Evolutionary conservation across 2,888 invertebrate species (phyloP).

Genomic region (Cryptophagus acutangulus): DNA sequence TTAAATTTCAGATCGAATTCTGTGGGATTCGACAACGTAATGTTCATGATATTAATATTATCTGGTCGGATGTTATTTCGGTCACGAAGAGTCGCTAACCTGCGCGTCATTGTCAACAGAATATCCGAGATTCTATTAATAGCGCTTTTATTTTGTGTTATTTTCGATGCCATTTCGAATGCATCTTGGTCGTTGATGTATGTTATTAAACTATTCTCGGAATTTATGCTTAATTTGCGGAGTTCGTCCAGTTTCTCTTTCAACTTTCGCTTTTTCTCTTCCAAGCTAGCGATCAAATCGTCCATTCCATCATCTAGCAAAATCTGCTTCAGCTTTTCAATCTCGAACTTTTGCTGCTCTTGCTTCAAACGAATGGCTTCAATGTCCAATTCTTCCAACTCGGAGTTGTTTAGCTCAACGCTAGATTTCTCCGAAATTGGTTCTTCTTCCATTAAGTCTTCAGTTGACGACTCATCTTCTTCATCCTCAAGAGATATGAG

Average conservation of each 20-base stretch:
- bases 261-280: slow-evolving; percentile 42
- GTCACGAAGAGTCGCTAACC: slow-evolving; percentile 43
- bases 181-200: slow-evolving; percentile 43
- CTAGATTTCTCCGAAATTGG: slow-evolving; percentile 28
- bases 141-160: slow-evolving; percentile 39
- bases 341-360: slow-evolving; percentile 35
- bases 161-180: slow-evolving; percentile 38
- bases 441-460: slow-evolving; percentile 20
- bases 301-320: slow-evolving; percentile 44
- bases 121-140: slow-evolving; percentile 45
- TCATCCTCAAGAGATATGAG: slow-evolving; percentile 20
- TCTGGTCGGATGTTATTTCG: slow-evolving; percentile 43
- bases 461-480: slow-evolving; percentile 11
- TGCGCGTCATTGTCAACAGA: slow-evolving; percentile 42
- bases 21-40: slow-evolving; percentile 29
- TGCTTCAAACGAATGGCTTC: slow-evolving; percentile 36
- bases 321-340: slow-evolving; percentile 36
- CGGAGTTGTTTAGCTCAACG: slow-evolving; percentile 34
- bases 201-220: slow-evolving; percentile 41
- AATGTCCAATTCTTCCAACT: slow-evolving; percentile 35
- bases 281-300: slow-evolving; percentile 41
- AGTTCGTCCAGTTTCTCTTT: slow-evolving; percentile 44
- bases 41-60: slow-evolving; percentile 40
- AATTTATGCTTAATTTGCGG: slow-evolving; percentile 37
- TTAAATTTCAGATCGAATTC: slow-evolving; percentile 40